These are phyloP conservation scores for Sycophila sp. DNA, from an alignment of 1,140 invertebrate genomes.

Conservation along the genomic window DNA sequence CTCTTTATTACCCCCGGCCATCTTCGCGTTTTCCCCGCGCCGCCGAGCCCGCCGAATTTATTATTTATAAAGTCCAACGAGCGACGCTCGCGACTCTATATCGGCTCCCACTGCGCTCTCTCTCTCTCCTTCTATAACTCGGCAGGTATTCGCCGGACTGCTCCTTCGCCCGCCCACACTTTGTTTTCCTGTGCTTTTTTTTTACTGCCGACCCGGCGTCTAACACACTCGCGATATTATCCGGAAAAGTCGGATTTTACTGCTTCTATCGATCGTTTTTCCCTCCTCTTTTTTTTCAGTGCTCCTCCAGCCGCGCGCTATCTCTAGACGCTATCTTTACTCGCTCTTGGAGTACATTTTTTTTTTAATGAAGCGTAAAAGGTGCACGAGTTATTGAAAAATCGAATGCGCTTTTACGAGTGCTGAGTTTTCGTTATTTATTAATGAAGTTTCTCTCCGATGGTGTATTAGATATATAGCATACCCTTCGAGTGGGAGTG, in stretches of 20 bases:
- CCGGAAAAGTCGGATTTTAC: constrained; percentile 33
- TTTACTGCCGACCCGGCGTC: constrained; percentile 32
- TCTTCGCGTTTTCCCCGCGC: constrained; percentile 47
- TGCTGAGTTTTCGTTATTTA: not conserved
- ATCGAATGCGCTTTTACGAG: constrained; percentile 6
- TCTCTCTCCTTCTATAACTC: constrained; percentile 10
- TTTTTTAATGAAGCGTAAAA: constrained; percentile 10
- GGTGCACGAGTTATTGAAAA: constrained; percentile 24
- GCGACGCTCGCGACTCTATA: not conserved
- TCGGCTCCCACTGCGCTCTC: constrained; percentile 38
- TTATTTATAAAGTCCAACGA: constrained; percentile 62
- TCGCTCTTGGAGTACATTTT: not conserved
- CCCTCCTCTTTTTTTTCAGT: too few species aligned
- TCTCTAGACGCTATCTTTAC: not conserved
- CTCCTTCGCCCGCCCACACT: constrained; percentile 21
- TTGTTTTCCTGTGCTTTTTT: too few species aligned
- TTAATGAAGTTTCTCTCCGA: constrained; percentile 7
- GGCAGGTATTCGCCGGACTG: too few species aligned
- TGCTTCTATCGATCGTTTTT: constrained; percentile 14
- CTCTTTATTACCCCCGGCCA: constrained; percentile 58
- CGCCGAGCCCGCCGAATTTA: constrained; percentile 53
- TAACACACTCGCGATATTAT: constrained; percentile 22
- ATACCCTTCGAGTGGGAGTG: too few species aligned
- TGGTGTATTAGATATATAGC: too few species aligned
- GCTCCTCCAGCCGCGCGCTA: too few species aligned